phyloP scores from a whole-genome alignment of 2,888 invertebrate species.

The Cataglyphis albicans region DNA sequence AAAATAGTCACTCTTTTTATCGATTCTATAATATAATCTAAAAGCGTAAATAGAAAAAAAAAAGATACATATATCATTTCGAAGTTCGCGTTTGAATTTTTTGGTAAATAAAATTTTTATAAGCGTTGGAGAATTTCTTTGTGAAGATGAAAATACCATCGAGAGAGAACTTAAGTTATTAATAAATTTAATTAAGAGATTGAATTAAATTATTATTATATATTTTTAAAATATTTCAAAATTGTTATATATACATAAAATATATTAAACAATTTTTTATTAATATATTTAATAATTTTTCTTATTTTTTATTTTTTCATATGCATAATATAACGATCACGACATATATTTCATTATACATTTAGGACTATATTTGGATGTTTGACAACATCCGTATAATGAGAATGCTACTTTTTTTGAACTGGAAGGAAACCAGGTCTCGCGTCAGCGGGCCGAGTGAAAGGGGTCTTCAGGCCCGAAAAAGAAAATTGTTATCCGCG shows the following conservation, averaged over 20 bases:
- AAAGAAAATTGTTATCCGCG: conserved; percentile 63
- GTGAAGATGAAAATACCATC: not conserved
- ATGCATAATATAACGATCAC: not conserved
- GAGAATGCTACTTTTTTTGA: conserved; percentile 56
- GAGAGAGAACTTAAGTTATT: not conserved
- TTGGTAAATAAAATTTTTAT: not conserved
- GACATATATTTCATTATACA: not conserved
- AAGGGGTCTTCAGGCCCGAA: conserved; percentile 68
- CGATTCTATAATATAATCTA: not conserved
- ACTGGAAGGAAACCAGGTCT: conserved; percentile 65
- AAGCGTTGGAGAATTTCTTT: not conserved
- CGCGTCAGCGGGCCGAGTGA: conserved; percentile 69
- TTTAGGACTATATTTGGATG: not conserved
- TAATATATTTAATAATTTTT: not conserved
- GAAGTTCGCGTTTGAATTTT: not conserved
- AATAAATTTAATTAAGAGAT: not conserved
- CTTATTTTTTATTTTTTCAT: not conserved
- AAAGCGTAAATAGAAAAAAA: not conserved
- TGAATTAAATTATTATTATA: not conserved
- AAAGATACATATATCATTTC: not conserved
- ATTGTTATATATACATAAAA: not conserved
- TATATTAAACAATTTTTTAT: not conserved
- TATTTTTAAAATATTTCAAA: not conserved
- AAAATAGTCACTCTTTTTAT: conserved; percentile 32
- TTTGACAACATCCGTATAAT: conserved; percentile 44